Evolutionary conservation across 2,113 vertebrate species (phyloP).

Genomic region (Hyaena hyaena): DNA sequence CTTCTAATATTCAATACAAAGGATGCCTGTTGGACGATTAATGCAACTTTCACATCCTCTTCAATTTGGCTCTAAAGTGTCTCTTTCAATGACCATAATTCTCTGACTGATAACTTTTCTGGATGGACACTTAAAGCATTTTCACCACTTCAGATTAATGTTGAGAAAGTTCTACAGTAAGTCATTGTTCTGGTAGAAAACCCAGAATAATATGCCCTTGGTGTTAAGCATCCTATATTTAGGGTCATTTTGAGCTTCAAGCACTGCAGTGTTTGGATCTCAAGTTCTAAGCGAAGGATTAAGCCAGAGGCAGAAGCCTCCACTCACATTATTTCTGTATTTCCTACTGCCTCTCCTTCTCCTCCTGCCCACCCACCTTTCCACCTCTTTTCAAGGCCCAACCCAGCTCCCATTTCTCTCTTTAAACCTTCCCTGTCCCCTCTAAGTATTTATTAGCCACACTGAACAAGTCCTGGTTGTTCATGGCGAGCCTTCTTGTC

Average conservation of each 20-base stretch:
- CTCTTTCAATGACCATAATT: conserved; percentile 66
- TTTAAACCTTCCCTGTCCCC: background rate
- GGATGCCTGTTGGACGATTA: conserved; percentile 45
- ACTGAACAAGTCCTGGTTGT: background rate
- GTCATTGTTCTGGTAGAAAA: conserved; percentile 15
- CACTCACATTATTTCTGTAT: background rate
- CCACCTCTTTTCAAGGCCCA: background rate
- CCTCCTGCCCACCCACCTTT: background rate
- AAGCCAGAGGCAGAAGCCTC: background rate
- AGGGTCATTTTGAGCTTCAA: background rate
- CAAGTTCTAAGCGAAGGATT: background rate
- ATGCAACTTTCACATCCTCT: conserved; percentile 73
- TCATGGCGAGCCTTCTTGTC: background rate
- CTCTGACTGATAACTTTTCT: conserved; percentile 42
- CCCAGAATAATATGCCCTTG: background rate
- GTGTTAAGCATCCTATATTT: conserved; percentile 21
- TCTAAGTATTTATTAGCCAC: background rate
- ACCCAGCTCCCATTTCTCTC: background rate
- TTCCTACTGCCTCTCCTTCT: accelerated
- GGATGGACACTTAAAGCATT: background rate
- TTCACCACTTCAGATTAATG: conserved; percentile 17
- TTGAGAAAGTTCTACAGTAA: conserved; percentile 7
- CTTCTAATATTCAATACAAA: conserved; percentile 59
- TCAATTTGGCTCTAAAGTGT: conserved; percentile 69
- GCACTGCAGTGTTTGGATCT: background rate